Conservation (phyloP, 2,113 vertebrate genomes). For the Mus musculus region DNA sequence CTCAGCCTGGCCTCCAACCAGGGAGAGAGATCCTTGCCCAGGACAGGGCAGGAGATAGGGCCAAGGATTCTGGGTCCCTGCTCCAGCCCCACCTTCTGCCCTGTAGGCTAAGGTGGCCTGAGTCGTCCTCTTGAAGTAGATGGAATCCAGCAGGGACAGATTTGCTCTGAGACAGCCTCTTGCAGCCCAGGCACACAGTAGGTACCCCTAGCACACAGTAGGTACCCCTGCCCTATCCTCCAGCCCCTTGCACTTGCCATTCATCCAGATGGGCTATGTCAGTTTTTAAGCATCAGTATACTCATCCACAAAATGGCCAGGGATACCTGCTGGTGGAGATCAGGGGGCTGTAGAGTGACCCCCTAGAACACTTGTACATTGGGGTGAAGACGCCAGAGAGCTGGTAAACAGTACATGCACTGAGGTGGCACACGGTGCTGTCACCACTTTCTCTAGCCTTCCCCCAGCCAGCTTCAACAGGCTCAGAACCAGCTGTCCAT, state of each 20-base stretch:
- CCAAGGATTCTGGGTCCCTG: neutral
- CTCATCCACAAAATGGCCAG: no score
- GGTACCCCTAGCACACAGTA: neutral
- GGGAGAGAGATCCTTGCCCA: neutral
- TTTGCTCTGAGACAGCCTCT: neutral
- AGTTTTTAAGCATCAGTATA: neutral
- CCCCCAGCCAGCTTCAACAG: neutral
- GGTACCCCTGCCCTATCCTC: neutral
- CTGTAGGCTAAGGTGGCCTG: rapidly evolving
- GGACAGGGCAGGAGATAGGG: neutral
- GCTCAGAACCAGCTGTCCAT: no score
- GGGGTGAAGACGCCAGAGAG: neutral
- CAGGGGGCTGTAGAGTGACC: neutral
- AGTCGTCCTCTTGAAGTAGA: neutral
- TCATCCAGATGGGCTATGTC: rapidly evolving
- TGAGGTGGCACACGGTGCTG: neutral
- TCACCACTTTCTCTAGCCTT: no score
- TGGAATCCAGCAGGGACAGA: neutral
- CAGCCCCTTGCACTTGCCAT: neutral
- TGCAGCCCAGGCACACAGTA: neutral
- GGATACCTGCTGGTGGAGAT: neutral
- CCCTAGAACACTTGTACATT: neutral
- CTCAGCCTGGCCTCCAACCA: neutral
- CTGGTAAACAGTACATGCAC: no score
- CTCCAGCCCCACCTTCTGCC: neutral